phyloP scores from a whole-genome alignment of 1,140 invertebrate species.

The Tetragonula clypearis region DNA sequence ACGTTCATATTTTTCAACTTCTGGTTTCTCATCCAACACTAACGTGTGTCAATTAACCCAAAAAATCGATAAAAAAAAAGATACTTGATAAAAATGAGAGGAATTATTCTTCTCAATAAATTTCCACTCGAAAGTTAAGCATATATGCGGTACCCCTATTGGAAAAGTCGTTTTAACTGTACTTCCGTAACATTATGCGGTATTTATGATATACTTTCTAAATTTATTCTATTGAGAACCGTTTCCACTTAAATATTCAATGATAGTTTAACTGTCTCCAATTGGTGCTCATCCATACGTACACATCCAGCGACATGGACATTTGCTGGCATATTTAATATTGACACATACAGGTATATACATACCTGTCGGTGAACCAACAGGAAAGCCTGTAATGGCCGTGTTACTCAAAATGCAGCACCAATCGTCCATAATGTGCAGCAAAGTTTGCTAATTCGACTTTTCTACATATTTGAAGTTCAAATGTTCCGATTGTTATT shows the following conservation, averaged over 20 bases:
- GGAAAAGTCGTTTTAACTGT: background rate
- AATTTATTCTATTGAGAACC: conserved; percentile 24
- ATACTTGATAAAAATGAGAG: too few species aligned
- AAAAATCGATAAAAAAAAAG: too few species aligned
- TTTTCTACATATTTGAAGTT: background rate
- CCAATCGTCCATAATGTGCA: background rate
- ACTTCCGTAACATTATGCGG: background rate
- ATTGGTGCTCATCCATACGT: background rate
- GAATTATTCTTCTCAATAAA: background rate
- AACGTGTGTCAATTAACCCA: too few species aligned
- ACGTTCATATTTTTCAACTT: too few species aligned
- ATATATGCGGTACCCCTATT: background rate
- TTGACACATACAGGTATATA: background rate
- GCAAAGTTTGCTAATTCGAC: background rate
- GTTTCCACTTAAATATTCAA: conserved; percentile 25
- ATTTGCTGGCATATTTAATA: background rate
- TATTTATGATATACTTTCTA: conserved; percentile 32
- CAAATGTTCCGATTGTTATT: too few species aligned
- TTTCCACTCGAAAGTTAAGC: background rate
- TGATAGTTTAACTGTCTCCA: background rate
- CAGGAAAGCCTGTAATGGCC: background rate
- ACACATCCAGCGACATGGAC: background rate
- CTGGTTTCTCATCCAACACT: too few species aligned
- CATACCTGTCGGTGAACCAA: background rate
- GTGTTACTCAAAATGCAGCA: background rate